These are phyloP conservation scores for Cerastis leucographa DNA, from an alignment of 2,888 invertebrate genomes.

Conservation along the genomic window DNA sequence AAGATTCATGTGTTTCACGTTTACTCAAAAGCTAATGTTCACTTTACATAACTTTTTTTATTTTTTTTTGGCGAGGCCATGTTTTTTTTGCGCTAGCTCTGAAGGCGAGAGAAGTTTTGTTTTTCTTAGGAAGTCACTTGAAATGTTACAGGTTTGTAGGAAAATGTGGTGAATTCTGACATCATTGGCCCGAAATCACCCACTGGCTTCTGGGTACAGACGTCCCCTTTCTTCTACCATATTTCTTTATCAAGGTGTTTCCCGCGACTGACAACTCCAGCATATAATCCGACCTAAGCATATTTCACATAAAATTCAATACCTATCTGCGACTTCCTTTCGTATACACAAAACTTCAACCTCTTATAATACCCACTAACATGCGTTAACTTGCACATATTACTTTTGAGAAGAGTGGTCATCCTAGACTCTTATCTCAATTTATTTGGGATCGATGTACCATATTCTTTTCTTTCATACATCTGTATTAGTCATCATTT, in stretches of 20 bases:
- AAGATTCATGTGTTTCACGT: conserved; percentile 57
- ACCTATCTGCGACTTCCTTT: not conserved
- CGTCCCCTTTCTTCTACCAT: not conserved
- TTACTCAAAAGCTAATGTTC: conserved; percentile 52
- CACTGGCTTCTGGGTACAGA: not conserved
- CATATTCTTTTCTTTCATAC: not conserved
- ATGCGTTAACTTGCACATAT: not conserved
- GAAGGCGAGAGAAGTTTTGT: conserved; percentile 6
- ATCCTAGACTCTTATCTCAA: not conserved
- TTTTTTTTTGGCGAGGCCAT: conserved; percentile 19
- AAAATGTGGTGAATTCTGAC: not conserved
- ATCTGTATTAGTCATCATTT: not conserved
- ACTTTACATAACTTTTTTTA: conserved; percentile 58
- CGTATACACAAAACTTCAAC: not conserved
- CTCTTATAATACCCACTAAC: not conserved
- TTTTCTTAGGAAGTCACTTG: conserved; percentile 28
- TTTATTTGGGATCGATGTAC: not conserved
- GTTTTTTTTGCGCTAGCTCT: conserved; percentile 22
- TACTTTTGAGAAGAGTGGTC: not conserved
- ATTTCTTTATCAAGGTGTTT: not conserved
- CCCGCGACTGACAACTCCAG: not conserved
- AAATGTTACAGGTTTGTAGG: not conserved
- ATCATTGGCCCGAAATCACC: not conserved
- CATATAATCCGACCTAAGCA: not conserved
- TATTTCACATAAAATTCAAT: conserved; percentile 4